Evolutionary conservation across 2,888 invertebrate species (phyloP), one percentile per base, ranked within the genome.

Genomic region (Rhagonycha lutea): DNA sequence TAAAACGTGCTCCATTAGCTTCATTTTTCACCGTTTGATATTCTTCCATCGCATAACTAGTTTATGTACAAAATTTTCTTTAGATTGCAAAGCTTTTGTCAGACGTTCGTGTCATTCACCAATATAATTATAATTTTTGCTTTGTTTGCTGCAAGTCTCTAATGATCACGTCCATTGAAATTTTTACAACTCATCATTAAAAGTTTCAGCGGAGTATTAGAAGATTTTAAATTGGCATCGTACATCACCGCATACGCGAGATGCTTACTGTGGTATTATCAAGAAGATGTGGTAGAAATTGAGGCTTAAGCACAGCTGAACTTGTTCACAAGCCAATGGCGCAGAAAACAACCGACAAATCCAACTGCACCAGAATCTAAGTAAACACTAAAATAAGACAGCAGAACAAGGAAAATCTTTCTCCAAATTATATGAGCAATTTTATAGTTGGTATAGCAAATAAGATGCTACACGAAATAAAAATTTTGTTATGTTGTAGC

Each of bases 1-100:
- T 72, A 72, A 69, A 78, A 83, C 83, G 82, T 83, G 83, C 79
- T 80, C 75, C 71, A 76, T 76, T 76, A 76, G 71, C 76, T 76
- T 76, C 80, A 79, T 80, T 79, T 77, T 78, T 79, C 80, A 79
- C 78, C 75, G 65, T 78, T 80, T 75, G 74, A 75, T 69, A 76
- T 71, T 78, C 74, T 74, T 76, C 75, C 74, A 72, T 78, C 76
- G 69, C 76, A 78, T 78, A 78, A 78, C 76, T 75, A 68, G 76
- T 73, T 78, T 76, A 72, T 76, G 62, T 63, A 72, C 70, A 76
- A 75, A 71, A 62, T 75, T 70, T 68, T 70, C 61, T 26, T 62
- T 61, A 73, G 70, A 76, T 76, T 73, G 76, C 47, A 68, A n/a
- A 73, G 73, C 73, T 76, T 73, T 76, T 68, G 70, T 14, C 65